Evolutionary conservation across 2,888 invertebrate species (phyloP), one percentile per base, ranked within the genome.

Genomic region (Andrena bicolor): DNA sequence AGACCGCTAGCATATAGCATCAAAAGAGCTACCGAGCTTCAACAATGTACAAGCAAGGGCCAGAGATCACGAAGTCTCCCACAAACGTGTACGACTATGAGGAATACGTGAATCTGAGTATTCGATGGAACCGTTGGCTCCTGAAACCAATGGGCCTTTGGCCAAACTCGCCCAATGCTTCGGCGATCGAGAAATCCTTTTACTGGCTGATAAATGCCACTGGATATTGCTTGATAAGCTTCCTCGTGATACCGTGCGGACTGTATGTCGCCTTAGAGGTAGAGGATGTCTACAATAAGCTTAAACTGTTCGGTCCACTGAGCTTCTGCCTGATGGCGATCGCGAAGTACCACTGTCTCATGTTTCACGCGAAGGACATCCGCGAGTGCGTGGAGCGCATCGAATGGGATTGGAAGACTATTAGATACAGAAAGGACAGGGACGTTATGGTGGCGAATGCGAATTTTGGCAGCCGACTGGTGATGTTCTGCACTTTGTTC

Each of bases 271-370:
- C 85, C 2, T 68, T 91, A 5, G 85, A 89, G 10, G 88, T 86
- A 10, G 76, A 89, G 26, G 80, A 88, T 8, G 56, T 64, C 0
- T 76, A 87, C 28, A n/a, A 74, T 8, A 84, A 41, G 35, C 51
- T 92, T 8, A 89, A 86, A 60, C 73, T 90, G 26, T 83, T 87
- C 20, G 92, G 91, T 0, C 92, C 92, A 0, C 16, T 90, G 30
- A 90, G 86, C 35, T 92, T 90, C 69, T 86, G 86, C 41, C 4
- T 90, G 0, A 91, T 91, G 90, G 87, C 88, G 0, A 68, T 91
- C 10, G 30, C 76, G 8, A 92, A 92, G 68, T 91, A 90, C 30
- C 76, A 65, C 7, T 87, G 88, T 13, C 71, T 92, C 0, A 80
- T 90, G 0, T 30, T 41, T 1, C 88, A 86, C 71, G 82, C 84